These are phyloP conservation scores for Drosophila carrolli DNA, from an alignment of 1,140 invertebrate genomes.

Conservation along the genomic window DNA sequence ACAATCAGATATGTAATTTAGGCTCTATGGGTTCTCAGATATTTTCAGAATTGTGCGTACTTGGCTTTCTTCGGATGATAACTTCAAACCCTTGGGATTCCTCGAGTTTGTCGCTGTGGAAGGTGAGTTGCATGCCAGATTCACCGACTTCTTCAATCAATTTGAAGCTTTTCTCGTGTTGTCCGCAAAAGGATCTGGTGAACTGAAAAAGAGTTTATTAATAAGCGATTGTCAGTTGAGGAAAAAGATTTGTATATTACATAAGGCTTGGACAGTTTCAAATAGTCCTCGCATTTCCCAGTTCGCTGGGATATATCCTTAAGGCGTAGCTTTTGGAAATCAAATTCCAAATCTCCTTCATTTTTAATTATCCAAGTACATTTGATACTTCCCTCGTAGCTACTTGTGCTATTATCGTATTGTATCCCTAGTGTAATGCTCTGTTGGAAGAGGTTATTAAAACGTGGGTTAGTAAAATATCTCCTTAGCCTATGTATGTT, in stretches of 20 bases:
- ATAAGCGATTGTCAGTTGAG: too few relatives aligned
- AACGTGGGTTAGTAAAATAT: too few relatives aligned
- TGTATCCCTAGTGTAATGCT: slow-evolving; percentile 14
- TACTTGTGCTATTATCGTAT: slow-evolving; percentile 15
- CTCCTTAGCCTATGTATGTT: too few relatives aligned
- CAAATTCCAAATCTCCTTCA: slow-evolving; percentile 19
- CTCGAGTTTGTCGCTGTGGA: slow-evolving; percentile 47
- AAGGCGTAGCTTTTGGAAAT: slow-evolving; percentile 43
- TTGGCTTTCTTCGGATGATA: slow-evolving; percentile 3
- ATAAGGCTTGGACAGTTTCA: slow-evolving; percentile 9
- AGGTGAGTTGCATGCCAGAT: slow-evolving; percentile 37
- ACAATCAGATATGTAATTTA: background rate
- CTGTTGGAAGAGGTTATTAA: slow-evolving; percentile 3
- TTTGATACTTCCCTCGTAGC: slow-evolving; percentile 41
- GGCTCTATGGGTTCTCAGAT: background rate
- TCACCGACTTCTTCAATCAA: background rate
- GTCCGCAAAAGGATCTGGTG: slow-evolving; percentile 38
- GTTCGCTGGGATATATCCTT: slow-evolving; percentile 50
- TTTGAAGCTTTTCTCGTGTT: slow-evolving; percentile 28
- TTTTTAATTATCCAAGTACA: slow-evolving; percentile 57
- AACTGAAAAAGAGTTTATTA: background rate
- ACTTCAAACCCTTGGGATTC: slow-evolving; percentile 28
- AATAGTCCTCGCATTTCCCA: slow-evolving; percentile 66
- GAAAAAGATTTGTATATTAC: slow-evolving; percentile 25
- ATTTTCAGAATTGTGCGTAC: background rate